phyloP scores from a whole-genome alignment of 1,140 invertebrate species.

The Zaprionus lachaisei region DNA sequence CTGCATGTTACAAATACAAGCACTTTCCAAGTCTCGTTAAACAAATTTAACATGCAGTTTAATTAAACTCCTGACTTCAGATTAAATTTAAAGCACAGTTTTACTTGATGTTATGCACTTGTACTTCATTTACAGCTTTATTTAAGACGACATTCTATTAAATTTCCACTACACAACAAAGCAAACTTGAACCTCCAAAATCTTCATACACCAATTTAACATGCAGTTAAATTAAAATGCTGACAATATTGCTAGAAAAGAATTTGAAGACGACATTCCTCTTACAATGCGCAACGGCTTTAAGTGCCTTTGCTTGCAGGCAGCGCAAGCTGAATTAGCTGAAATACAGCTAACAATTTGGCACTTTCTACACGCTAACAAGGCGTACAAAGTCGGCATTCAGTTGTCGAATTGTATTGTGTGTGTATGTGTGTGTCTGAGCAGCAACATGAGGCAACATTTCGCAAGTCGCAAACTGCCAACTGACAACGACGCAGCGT shows the following conservation, averaged over 20 bases:
- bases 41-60: neutral
- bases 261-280: neutral
- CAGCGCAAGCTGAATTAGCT: neutral
- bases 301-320: neutral
- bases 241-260: neutral
- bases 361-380: neutral
- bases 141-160: too few relatives aligned
- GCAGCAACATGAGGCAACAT: constrained; percentile 10
- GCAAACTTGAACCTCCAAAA: too few relatives aligned
- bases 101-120: neutral
- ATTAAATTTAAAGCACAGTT: neutral
- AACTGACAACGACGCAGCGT: constrained; percentile 21
- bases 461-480: constrained; percentile 14
- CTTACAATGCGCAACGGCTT: neutral
- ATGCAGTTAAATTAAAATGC: constrained; percentile 1
- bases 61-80: neutral
- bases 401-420: neutral
- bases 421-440: neutral
- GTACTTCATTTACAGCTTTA: too few relatives aligned
- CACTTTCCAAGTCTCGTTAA: neutral
- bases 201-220: neutral
- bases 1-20: too few relatives aligned
- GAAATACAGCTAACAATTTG: constrained; percentile 9
- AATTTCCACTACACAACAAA: too few relatives aligned
- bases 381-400: neutral